phyloP scores from a whole-genome alignment of 2,888 invertebrate species.

The Yponomeuta plumbellus region DNA sequence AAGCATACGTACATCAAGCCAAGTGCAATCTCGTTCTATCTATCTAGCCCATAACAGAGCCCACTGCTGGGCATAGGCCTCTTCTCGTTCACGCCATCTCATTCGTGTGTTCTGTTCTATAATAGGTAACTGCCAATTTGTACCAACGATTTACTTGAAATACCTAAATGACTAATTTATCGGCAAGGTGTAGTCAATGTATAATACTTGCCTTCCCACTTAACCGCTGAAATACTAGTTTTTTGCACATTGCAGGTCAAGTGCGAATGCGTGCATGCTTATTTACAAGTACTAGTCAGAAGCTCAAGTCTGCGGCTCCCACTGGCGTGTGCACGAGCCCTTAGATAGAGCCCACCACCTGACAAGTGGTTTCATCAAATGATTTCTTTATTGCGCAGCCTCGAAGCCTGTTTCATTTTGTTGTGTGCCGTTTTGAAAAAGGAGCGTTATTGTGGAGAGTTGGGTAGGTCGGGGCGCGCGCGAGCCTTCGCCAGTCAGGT shows the following conservation, averaged over 20 bases:
- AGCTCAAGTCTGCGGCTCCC: not conserved
- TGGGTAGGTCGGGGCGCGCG: conserved; percentile 73
- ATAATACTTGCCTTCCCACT: not conserved
- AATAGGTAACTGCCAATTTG: not conserved
- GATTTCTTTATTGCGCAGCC: conserved; percentile 72
- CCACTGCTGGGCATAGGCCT: no score
- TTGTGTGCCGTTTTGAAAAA: conserved; percentile 57
- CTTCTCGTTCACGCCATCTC: no score
- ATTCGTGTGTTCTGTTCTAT: no score
- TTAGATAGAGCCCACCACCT: conserved; percentile 55
- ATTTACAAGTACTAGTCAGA: not conserved
- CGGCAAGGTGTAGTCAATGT: not conserved
- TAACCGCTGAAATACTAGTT: not conserved
- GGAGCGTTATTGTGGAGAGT: conserved; percentile 61
- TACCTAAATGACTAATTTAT: not conserved
- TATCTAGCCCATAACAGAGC: no score
- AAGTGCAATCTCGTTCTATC: not conserved
- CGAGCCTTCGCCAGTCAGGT: conserved; percentile 65
- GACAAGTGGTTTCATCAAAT: conserved; percentile 73
- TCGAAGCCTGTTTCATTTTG: conserved; percentile 65
- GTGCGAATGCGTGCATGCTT: not conserved
- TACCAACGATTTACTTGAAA: not conserved
- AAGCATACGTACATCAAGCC: not conserved
- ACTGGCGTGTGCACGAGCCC: not conserved
- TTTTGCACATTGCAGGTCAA: not conserved